Conservation (phyloP, 2,113 vertebrate species). For the Catharus bicknelli region DNA sequence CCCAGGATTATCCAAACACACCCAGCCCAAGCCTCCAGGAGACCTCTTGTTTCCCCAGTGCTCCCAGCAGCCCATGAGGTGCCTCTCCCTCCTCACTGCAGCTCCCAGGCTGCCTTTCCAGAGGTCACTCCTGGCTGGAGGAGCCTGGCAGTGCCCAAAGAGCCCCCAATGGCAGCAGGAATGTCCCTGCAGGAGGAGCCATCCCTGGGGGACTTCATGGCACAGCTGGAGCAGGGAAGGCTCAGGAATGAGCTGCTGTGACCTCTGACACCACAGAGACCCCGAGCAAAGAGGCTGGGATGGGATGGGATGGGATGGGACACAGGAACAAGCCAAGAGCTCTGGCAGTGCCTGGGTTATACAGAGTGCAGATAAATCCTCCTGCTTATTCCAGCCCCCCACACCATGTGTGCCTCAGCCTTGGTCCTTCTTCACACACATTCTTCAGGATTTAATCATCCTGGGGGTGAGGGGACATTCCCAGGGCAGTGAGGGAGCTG, state of each 20-base stretch:
- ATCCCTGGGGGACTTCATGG: neutral
- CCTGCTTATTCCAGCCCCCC: neutral
- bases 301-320: no score
- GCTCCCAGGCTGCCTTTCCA: neutral
- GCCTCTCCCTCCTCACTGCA: neutral
- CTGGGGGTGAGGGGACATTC: neutral
- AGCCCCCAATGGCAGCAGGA: accelerated
- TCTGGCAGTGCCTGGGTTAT: neutral
- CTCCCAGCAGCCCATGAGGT: neutral
- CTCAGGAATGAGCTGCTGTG: neutral
- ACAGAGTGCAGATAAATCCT: neutral
- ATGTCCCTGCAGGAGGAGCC: neutral
- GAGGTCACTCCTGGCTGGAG: neutral
- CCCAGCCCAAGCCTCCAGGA: neutral
- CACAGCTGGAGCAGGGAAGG: neutral
- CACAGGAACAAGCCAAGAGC: neutral
- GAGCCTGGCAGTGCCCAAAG: neutral
- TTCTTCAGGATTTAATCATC: neutral
- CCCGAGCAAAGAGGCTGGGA: neutral
- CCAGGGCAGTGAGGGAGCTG: neutral
- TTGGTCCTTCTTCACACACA: neutral
- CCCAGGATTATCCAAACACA: neutral
- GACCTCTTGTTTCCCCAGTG: accelerated
- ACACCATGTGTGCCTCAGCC: neutral
- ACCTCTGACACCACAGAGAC: neutral